Conservation (phyloP, 2,888 invertebrate genomes). For the Tetramorium bicarinatum region DNA sequence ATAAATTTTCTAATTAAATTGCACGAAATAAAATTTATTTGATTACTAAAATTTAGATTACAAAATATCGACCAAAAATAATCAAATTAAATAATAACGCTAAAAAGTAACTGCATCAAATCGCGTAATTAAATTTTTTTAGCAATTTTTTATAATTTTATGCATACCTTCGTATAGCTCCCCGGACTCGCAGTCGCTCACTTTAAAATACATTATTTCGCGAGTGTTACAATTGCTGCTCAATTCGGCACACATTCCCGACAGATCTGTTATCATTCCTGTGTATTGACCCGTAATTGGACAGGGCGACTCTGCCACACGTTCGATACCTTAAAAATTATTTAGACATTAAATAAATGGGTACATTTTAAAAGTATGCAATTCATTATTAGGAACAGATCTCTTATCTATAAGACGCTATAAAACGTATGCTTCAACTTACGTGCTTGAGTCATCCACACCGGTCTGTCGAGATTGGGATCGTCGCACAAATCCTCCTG, state of each 20-base stretch:
- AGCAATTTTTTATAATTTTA: background rate
- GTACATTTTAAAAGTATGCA: background rate
- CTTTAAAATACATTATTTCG: constrained; percentile 90
- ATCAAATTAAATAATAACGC: background rate
- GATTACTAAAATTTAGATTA: background rate
- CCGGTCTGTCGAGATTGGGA: constrained; percentile 87
- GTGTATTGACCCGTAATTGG: constrained; percentile 90
- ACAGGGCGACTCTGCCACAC: constrained; percentile 87
- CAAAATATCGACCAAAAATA: background rate
- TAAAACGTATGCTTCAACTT: constrained; percentile 80
- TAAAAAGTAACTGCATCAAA: background rate
- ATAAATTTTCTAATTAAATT: constrained; percentile 10
- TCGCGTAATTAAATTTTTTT: background rate
- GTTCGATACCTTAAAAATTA: constrained; percentile 83
- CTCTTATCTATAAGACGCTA: no score
- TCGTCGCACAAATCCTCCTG: constrained; percentile 86
- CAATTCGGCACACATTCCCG: constrained; percentile 89
- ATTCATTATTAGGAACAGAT: background rate
- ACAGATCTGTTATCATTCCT: constrained; percentile 89
- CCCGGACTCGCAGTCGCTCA: constrained; percentile 88
- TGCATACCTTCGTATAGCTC: constrained; percentile 88
- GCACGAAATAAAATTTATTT: background rate
- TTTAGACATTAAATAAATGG: background rate
- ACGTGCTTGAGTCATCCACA: constrained; percentile 90
- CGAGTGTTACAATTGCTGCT: constrained; percentile 90